Evolutionary conservation across 2,888 invertebrate genomes (phyloP).

Genomic region (Polyommatus icarus): DNA sequence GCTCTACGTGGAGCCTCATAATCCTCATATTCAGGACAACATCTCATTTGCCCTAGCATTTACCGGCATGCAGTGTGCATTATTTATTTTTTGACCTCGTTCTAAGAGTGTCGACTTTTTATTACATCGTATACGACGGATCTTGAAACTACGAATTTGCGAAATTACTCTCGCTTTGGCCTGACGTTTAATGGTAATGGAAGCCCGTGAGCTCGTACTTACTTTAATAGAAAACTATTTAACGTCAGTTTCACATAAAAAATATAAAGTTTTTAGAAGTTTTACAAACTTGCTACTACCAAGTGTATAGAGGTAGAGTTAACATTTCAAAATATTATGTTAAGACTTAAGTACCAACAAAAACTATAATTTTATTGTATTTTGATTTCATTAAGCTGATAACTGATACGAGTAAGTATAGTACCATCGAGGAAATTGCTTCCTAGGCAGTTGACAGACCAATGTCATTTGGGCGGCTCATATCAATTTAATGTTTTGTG

Average conservation of each 20-base stretch:
- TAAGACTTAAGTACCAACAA: neutral
- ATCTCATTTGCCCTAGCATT: slow-evolving; percentile 28
- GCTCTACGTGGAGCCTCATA: neutral
- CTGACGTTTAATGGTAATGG: neutral
- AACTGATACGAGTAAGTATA: too few relatives aligned
- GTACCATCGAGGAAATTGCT: too few relatives aligned
- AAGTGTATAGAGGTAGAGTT: neutral
- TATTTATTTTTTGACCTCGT: slow-evolving; percentile 24
- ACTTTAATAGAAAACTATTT: neutral
- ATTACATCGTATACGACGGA: slow-evolving; percentile 20
- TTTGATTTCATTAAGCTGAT: too few relatives aligned
- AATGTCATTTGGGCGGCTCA: too few relatives aligned
- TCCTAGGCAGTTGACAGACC: too few relatives aligned
- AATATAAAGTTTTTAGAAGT: neutral
- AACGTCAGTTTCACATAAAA: neutral
- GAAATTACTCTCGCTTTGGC: slow-evolving; percentile 15
- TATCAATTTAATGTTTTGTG: too few relatives aligned
- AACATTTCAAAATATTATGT: too few relatives aligned
- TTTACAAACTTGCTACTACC: neutral
- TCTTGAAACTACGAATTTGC: slow-evolving; percentile 16
- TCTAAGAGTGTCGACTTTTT: slow-evolving; percentile 23
- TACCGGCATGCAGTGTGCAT: slow-evolving; percentile 29
- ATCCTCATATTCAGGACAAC: slow-evolving; percentile 23
- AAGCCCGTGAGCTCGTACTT: neutral
- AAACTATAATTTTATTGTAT: neutral